Conservation (phyloP, 2,888 invertebrate genomes). For the Euplagia quadripunctaria region DNA sequence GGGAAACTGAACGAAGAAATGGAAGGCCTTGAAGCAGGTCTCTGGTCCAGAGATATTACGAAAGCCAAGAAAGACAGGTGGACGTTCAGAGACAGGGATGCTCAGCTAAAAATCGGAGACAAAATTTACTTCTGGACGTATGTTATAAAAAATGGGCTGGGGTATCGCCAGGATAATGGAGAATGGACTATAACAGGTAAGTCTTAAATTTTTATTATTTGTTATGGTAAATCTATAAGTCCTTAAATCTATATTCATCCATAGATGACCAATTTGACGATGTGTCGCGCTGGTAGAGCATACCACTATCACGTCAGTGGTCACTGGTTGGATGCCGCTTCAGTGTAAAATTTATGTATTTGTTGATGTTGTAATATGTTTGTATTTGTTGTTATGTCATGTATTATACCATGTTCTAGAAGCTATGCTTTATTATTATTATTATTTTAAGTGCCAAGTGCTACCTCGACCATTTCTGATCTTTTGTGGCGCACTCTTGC, state of each 20-base stretch:
- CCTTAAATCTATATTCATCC: not conserved
- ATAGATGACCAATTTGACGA: no score
- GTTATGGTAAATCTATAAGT: no score
- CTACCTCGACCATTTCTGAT: no score
- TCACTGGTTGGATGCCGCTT: no score
- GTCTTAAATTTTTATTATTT: not conserved
- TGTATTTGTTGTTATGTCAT: no score
- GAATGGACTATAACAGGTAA: constrained; percentile 86
- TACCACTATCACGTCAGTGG: no score
- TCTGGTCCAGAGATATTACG: constrained; percentile 89
- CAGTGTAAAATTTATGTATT: no score
- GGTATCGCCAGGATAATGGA: constrained; percentile 90
- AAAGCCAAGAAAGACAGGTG: constrained; percentile 89
- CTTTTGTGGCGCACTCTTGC: no score
- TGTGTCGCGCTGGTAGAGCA: not conserved
- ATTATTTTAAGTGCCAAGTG: no score
- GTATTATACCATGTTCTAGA: no score
- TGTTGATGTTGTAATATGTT: not conserved
- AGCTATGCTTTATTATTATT: no score
- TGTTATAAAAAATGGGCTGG: constrained; percentile 90
- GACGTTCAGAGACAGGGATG: constrained; percentile 88
- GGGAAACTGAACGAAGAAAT: constrained; percentile 92
- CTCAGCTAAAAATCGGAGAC: constrained; percentile 89
- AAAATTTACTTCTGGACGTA: constrained; percentile 92
- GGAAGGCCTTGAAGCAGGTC: constrained; percentile 90